Evolutionary conservation across 30 jellyfish, hydroid and myxozoan species (phyloP).

Genomic region (Cassiopea andromeda): DNA sequence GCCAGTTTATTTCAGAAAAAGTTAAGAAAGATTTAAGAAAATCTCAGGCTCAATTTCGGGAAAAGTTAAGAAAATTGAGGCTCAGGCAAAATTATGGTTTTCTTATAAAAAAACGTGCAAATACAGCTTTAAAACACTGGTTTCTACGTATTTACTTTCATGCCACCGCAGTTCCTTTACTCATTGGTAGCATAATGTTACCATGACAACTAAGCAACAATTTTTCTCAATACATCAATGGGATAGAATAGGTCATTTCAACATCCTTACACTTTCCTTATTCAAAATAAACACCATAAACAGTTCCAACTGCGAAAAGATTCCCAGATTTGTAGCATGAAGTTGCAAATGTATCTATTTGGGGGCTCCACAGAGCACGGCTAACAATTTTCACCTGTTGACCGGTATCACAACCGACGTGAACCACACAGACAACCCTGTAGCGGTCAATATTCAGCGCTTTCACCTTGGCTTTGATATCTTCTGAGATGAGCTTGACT

Average conservation of each 20-base stretch:
- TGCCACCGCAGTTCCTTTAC: not conserved
- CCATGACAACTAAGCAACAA: not conserved
- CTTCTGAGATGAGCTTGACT: slow-evolving; percentile 71
- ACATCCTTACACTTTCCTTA: not conserved
- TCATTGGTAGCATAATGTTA: not conserved
- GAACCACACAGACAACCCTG: slow-evolving; percentile 54
- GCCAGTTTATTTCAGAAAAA: no score
- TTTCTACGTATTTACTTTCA: no score
- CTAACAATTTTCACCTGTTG: slow-evolving; percentile 62
- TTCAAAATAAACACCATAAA: slow-evolving; percentile 67
- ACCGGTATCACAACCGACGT: slow-evolving; percentile 65
- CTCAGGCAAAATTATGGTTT: no score
- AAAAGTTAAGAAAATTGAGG: no score
- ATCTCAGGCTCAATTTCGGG: no score
- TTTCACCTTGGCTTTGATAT: slow-evolving; percentile 70
- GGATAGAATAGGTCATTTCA: not conserved
- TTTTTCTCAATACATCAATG: not conserved
- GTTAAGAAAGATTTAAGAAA: no score
- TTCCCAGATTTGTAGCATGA: slow-evolving; percentile 38
- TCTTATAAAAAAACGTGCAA: no score
- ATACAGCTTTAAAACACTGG: no score
- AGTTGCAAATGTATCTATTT: slow-evolving; percentile 57
- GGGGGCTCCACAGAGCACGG: slow-evolving; percentile 72
- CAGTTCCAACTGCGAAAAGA: slow-evolving; percentile 74
- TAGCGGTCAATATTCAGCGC: slow-evolving; percentile 45